These are phyloP conservation scores for Halocaridina rubra DNA, from an alignment of 2,888 invertebrate species.

Conservation along the genomic window DNA sequence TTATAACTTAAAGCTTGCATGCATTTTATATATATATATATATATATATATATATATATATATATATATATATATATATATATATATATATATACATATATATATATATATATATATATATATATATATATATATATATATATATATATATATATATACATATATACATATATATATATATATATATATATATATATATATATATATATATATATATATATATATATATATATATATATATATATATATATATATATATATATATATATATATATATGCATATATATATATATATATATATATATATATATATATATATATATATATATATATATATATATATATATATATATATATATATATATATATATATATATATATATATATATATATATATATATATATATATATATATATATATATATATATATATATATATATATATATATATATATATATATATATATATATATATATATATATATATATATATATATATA, in stretches of 20 bases:
- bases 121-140: conserved; percentile 27
- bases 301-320: conserved; percentile 9
- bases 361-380: conserved; percentile 2
- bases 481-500: conserved; percentile 25
- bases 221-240: no score
- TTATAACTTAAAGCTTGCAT: background rate
- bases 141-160: conserved; percentile 24
- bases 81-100: conserved; percentile 19
- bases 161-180: no score
- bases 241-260: no score
- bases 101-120: conserved; percentile 22
- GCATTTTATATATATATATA: conserved; percentile 6
- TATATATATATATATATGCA: no score
- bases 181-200: no score
- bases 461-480: conserved; percentile 31
- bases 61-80: background rate
- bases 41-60: background rate
- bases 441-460: conserved; percentile 31
- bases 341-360: conserved; percentile 13
- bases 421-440: conserved; percentile 31
- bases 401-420: no score
- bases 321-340: conserved; percentile 14
- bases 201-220: no score
- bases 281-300: conserved; percentile 13
- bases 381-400: background rate